Evolutionary conservation across 2,113 vertebrate genomes (phyloP), one percentile per base, ranked within the genome.

Genomic region (Corythaeola cristata): DNA sequence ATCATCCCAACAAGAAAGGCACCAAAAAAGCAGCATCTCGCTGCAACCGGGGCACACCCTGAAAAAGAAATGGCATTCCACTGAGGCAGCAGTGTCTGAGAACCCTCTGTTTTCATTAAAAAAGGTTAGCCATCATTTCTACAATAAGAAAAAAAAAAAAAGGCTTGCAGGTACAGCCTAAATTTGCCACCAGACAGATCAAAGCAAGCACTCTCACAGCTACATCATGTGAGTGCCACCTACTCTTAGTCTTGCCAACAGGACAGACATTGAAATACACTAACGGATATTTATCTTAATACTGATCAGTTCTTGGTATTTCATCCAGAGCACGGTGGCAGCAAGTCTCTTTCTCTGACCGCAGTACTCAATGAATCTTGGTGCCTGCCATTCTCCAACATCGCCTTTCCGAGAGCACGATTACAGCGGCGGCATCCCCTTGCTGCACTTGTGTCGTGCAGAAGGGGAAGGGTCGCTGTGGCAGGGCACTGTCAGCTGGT

Each of bases 1-100:
- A 88, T 79, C 84, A 69, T 89, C 50, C 62, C 6, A 10, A 79
- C 73, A 84, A 92, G 89, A 95, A 97, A 97, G 94, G 92, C 90
- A 93, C 92, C 52, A 60, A 74, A 82, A 81, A 68, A 56, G 88
- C 88, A 93, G 89, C 82, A 87, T 80, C 78, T 53, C 6, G 23
- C 87, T 90, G 71, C 85, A 69, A 30, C 50, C 2, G 32, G 85
- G 82, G 90, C 85, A 90, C 55, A 47, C 49, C 71, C 73, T 90
- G 90, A 52, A 73, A 90, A 85, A 83, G 15, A 90, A 85, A 72
- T 0, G 9, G 75, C 78, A 79, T 93, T 91, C 66, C 85, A 91
- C 74, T 1, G 1, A 44, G 27, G 75, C 81, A 90, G 94, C 88
- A 72, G 78, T 62, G 60, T 64, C 66, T 1, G 3, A 85, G 49